A percentile compares a stretch with the other conserved stretches of the same genome.
Evolutionary conservation across 2,888 invertebrate species (phyloP).

Genomic region (Helobdella robusta): DNA sequence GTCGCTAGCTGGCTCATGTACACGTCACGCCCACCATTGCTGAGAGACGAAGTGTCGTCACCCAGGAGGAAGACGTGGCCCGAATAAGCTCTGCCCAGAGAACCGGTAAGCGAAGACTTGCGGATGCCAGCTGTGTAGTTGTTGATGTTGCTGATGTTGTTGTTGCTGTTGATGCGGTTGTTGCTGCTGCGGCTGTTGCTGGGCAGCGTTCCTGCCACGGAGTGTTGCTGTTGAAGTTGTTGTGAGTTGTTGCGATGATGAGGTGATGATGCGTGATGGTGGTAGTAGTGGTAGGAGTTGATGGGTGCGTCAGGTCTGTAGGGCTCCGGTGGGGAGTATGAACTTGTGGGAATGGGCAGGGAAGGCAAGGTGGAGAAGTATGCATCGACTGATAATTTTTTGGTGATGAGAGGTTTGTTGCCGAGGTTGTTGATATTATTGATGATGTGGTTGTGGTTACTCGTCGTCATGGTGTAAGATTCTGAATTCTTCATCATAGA

Average conservation of each 20-base stretch:
- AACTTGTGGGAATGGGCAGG: slow-evolving; percentile 17
- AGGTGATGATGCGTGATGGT: slow-evolving; percentile 14
- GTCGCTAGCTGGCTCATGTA: slow-evolving; percentile 24
- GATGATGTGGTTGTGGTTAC: too few relatives aligned
- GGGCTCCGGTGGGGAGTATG: slow-evolving; percentile 23
- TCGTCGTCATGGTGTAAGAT: not conserved
- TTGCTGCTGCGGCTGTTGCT: too few relatives aligned
- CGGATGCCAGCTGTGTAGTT: slow-evolving; percentile 12
- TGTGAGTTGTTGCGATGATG: slow-evolving; percentile 16
- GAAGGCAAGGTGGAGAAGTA: slow-evolving; percentile 17
- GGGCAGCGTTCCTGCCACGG: not conserved
- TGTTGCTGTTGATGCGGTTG: too few relatives aligned
- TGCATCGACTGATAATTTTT: slow-evolving; percentile 22
- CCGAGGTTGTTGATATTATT: too few relatives aligned
- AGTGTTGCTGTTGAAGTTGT: slow-evolving; percentile 5
- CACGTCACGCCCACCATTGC: slow-evolving; percentile 10
- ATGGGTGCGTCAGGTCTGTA: slow-evolving; percentile 15
- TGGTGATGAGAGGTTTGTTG: slow-evolving; percentile 16
- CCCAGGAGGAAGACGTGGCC: slow-evolving; percentile 15
- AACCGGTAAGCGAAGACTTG: slow-evolving; percentile 24
- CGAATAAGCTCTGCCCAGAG: slow-evolving; percentile 21
- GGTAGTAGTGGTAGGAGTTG: not conserved
- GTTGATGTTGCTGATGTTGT: not conserved
- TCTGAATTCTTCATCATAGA: not conserved
- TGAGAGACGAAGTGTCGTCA: not conserved